Evolutionary conservation across 92 coral and sea anemone genomes (phyloP).

Genomic region (Pocillopora grandis): DNA sequence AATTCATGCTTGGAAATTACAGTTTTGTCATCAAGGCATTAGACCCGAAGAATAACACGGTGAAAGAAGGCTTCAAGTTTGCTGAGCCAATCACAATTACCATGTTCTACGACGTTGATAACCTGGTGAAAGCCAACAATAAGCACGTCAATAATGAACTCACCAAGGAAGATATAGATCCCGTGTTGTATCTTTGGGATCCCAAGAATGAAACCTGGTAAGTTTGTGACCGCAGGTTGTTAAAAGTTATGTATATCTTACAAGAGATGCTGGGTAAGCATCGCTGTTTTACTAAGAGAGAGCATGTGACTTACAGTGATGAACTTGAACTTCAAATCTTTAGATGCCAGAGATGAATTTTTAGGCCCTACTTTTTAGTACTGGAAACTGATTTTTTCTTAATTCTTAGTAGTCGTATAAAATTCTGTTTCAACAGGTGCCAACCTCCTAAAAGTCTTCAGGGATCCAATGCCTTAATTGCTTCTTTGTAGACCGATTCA

Average conservation of each 20-base stretch:
- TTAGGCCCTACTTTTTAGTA: no score
- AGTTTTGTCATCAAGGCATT: neutral
- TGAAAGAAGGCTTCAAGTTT: constrained; percentile 72
- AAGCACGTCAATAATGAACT: constrained; percentile 78
- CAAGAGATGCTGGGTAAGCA: no score
- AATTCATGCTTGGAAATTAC: constrained; percentile 1
- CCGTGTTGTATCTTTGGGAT: constrained; percentile 91
- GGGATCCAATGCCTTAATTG: no score
- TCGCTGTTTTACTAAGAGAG: no score
- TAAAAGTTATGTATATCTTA: neutral
- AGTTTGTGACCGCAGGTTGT: neutral
- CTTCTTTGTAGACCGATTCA: no score
- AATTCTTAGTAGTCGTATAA: no score
- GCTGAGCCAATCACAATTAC: constrained; percentile 82
- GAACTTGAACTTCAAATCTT: no score
- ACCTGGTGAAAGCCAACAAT: constrained; percentile 77
- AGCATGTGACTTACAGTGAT: no score
- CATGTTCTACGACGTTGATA: constrained; percentile 97
- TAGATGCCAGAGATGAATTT: no score
- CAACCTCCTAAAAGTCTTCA: no score
- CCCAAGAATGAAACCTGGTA: constrained; percentile 83
- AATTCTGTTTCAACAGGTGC: no score
- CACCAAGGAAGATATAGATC: constrained; percentile 78
- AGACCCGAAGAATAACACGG: constrained; percentile 53
- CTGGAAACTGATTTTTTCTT: no score